A percentile compares a stretch with the other conserved stretches of the same genome.
Evolutionary conservation across 2,113 vertebrate species (phyloP).

Genomic region (Alligator mississippiensis): DNA sequence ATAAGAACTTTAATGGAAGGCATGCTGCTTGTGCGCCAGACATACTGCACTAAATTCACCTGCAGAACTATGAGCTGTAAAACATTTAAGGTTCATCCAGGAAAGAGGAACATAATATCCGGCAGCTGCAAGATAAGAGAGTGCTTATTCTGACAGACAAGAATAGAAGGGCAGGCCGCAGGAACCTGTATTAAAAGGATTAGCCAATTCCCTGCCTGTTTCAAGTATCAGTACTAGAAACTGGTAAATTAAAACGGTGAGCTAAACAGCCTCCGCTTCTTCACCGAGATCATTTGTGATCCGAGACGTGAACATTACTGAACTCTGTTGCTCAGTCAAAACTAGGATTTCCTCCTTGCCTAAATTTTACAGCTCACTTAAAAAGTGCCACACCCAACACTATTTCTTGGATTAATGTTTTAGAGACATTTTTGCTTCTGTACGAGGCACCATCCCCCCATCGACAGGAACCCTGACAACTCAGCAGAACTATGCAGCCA

Average conservation of each 20-base stretch:
- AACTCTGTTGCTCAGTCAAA: neutral
- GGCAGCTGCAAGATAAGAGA: constrained; percentile 63
- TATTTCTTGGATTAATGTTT: constrained; percentile 16
- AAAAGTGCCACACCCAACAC: neutral
- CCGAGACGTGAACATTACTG: neutral
- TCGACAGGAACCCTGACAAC: neutral
- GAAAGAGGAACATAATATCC: constrained; percentile 18
- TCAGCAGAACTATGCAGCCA: neutral
- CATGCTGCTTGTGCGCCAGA: neutral
- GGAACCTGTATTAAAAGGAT: neutral
- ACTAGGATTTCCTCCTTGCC: neutral
- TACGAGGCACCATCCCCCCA: fast-evolving
- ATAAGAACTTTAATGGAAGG: neutral
- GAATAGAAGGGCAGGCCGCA: constrained; percentile 1
- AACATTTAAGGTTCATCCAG: neutral
- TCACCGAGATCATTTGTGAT: neutral
- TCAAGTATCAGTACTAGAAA: constrained; percentile 19
- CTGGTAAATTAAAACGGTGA: neutral
- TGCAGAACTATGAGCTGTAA: neutral
- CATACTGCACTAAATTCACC: neutral
- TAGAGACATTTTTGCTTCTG: neutral
- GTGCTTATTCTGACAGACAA: constrained; percentile 19
- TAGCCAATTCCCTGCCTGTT: constrained; percentile 17
- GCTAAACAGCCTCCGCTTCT: constrained; percentile 22
- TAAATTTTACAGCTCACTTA: neutral